A percentile compares a stretch with the other conserved stretches of the same genome.
These are phyloP conservation scores for Helogale parvula DNA, from an alignment of 2,113 vertebrate species.

Conservation along the genomic window DNA sequence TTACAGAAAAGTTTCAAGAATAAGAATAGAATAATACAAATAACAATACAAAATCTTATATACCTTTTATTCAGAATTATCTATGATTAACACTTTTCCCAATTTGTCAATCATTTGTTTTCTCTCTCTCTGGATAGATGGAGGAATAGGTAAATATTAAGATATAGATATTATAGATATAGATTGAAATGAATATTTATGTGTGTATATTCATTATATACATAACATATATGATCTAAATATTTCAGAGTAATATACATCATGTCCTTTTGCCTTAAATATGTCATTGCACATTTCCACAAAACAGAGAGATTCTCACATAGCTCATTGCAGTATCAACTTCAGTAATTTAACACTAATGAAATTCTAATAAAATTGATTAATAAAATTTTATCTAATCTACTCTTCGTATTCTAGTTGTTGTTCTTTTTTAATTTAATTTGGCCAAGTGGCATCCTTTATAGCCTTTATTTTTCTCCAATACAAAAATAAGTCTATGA, in stretches of 20 bases:
- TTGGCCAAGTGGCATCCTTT: background rate
- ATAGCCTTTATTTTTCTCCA: background rate
- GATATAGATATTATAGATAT: no score
- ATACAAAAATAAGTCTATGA: background rate
- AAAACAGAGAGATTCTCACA: background rate
- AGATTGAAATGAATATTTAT: background rate
- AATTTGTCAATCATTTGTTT: background rate
- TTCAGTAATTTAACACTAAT: background rate
- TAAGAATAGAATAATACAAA: background rate
- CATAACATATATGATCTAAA: background rate
- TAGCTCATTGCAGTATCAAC: background rate
- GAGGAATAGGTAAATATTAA: background rate
- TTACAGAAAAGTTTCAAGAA: background rate
- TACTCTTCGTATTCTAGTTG: background rate
- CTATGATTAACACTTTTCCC: background rate
- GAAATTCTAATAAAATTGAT: background rate
- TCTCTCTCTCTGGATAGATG: background rate
- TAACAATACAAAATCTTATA: background rate
- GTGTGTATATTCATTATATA: background rate
- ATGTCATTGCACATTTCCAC: background rate
- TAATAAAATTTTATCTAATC: background rate
- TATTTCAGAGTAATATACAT: background rate
- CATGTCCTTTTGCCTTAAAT: background rate
- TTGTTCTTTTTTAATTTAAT: background rate
- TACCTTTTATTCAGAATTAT: background rate